Conservation (phyloP, 2,888 invertebrate genomes). For the Rambutsinella grinnellia region DNA sequence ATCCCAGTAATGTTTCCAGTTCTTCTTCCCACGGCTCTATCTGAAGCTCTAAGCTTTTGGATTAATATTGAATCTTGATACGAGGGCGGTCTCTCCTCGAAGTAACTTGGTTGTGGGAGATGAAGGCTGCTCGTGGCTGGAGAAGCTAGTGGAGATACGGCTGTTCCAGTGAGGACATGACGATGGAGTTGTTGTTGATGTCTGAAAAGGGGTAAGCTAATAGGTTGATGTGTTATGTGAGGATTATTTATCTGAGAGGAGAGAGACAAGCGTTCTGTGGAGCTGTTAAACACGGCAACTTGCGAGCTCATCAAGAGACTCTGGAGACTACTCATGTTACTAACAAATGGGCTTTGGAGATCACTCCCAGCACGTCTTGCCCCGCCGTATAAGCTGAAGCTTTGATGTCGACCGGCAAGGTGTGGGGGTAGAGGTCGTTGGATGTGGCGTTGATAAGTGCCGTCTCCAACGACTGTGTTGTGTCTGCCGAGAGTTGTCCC, state of each 20-base stretch:
- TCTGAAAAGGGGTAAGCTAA: no score
- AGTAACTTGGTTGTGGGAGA: conserved; percentile 35
- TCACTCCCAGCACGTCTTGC: conserved; percentile 10
- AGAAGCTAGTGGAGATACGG: conserved; percentile 2
- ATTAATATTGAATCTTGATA: conserved; percentile 32
- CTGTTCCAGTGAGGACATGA: not conserved
- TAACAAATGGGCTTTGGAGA: conserved; percentile 28
- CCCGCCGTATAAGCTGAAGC: not conserved
- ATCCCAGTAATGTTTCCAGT: no score
- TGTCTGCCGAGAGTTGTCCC: no score
- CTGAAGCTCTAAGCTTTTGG: conserved; percentile 27
- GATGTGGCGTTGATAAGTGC: no score
- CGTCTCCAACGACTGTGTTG: no score
- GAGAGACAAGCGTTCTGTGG: conserved; percentile 30
- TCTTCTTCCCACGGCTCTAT: conserved; percentile 12
- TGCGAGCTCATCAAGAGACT: conserved; percentile 41
- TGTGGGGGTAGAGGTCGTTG: no score
- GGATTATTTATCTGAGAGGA: conserved; percentile 25
- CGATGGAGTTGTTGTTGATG: conserved; percentile 16
- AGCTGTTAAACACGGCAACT: conserved; percentile 34
- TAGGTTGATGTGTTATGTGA: conserved; percentile 2
- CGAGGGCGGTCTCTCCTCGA: conserved; percentile 30
- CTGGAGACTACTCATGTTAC: conserved; percentile 35
- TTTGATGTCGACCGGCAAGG: conserved; percentile 22
- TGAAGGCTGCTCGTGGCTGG: conserved; percentile 22